Conservation (phyloP, 2,113 vertebrate genomes). For the Nettapus auritus region DNA sequence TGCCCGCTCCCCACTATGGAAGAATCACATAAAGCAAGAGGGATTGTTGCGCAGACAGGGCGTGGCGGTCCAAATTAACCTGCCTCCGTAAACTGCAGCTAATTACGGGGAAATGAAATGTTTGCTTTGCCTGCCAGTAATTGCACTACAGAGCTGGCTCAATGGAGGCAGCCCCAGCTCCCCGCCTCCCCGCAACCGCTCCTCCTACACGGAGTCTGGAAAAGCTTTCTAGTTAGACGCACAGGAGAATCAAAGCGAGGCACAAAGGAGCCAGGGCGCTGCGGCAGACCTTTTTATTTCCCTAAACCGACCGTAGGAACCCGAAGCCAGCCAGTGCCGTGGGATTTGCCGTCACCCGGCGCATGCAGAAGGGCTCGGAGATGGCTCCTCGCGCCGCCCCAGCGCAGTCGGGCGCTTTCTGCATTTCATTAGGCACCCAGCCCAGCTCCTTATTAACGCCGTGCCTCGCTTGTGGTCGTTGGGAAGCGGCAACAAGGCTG, state of each 20-base stretch:
- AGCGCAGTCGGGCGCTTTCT: not conserved
- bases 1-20: not conserved
- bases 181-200: not conserved
- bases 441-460: slow-evolving; percentile 55
- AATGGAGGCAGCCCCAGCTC: not conserved
- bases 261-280: not conserved
- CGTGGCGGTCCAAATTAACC: slow-evolving; percentile 56
- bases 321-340: not conserved
- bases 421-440: slow-evolving; percentile 56
- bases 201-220: slow-evolving; percentile 25
- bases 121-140: slow-evolving; percentile 66
- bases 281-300: not conserved
- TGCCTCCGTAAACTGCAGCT: slow-evolving; percentile 57
- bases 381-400: not conserved
- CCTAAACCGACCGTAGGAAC: not conserved
- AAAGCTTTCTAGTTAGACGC: not conserved
- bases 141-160: slow-evolving; percentile 42
- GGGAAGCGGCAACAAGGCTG: not conserved
- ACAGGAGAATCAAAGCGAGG: not conserved
- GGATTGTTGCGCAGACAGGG: slow-evolving; percentile 38
- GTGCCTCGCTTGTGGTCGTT: slow-evolving; percentile 24
- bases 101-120: slow-evolving; percentile 68
- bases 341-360: slow-evolving; percentile 3
- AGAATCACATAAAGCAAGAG: not conserved
- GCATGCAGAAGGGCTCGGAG: not conserved